Evolutionary conservation across 1,140 invertebrate species (phyloP).

Genomic region (Meloidogyne chitwoodi): DNA sequence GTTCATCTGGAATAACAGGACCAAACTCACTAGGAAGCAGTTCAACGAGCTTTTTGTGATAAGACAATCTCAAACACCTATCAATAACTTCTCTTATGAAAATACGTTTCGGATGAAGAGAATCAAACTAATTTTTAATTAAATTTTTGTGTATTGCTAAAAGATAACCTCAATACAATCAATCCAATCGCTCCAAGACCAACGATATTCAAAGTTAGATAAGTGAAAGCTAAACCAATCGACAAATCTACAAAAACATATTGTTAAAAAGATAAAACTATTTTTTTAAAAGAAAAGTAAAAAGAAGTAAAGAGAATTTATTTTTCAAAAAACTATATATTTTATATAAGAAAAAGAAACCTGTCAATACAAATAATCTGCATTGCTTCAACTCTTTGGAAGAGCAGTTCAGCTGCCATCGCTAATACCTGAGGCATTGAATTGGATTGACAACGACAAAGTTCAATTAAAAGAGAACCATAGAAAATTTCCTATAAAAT

Average conservation of each 20-base stretch:
- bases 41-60: conserved; percentile 84
- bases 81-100: conserved; percentile 87
- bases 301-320: background rate
- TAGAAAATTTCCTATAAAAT: conserved; percentile 78
- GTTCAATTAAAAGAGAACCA: conserved; percentile 87
- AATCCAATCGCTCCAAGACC: conserved; percentile 79
- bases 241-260: conserved; percentile 69
- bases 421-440: conserved; percentile 94
- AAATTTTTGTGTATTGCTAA: background rate
- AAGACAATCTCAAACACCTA: conserved; percentile 89
- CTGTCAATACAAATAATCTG: conserved; percentile 91
- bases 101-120: conserved; percentile 86
- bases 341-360: conserved; percentile 59
- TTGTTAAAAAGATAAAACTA: background rate
- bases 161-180: conserved; percentile 55
- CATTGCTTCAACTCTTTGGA: conserved; percentile 91
- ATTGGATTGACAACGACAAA: conserved; percentile 91
- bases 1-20: conserved; percentile 73
- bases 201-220: conserved; percentile 97
- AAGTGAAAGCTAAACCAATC: conserved; percentile 98
- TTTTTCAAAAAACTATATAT: background rate
- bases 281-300: too few species aligned
- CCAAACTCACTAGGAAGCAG: conserved; percentile 82
- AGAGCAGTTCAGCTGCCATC: conserved; percentile 93
- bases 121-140: conserved; percentile 77